phyloP scores from a whole-genome alignment of 2,797 vertebrate genomes.

The Anas acuta region DNA sequence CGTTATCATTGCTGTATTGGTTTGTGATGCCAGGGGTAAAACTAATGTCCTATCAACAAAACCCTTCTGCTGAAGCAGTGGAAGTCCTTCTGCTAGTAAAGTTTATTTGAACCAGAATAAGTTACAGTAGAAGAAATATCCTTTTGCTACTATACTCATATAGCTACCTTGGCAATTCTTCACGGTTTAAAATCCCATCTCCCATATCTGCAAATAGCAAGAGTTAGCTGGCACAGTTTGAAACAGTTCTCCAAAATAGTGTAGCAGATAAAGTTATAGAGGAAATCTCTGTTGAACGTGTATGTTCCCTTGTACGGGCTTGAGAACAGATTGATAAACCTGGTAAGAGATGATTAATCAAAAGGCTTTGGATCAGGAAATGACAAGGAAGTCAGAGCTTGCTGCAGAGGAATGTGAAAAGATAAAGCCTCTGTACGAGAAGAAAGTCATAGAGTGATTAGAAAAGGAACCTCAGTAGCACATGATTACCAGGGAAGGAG shows the following conservation, averaged over 20 bases:
- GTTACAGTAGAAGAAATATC: slow-evolving; percentile 30
- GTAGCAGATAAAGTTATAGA: not conserved
- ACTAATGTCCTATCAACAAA: not conserved
- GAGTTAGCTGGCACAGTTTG: slow-evolving; percentile 44
- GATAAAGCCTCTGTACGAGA: not conserved
- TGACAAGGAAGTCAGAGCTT: not conserved
- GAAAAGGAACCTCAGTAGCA: not conserved
- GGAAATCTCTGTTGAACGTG: slow-evolving; percentile 30
- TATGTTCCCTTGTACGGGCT: not conserved
- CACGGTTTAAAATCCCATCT: slow-evolving; percentile 17
- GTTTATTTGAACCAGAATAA: not conserved
- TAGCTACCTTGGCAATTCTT: slow-evolving; percentile 52
- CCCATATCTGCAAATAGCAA: slow-evolving; percentile 65
- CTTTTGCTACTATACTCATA: slow-evolving; percentile 34
- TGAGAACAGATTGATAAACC: slow-evolving; percentile 35
- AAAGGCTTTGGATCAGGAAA: not conserved
- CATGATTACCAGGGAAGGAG: not conserved
- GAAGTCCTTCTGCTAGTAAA: slow-evolving; percentile 1
- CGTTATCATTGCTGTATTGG: not conserved
- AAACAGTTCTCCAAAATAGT: slow-evolving; percentile 45
- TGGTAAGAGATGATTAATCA: slow-evolving; percentile 22
- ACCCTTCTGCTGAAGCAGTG: not conserved
- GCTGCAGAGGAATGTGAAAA: not conserved
- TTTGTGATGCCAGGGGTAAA: not conserved
- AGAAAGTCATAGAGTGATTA: not conserved